These are phyloP conservation scores for Polypedilum pembai DNA, from an alignment of 1,140 invertebrate genomes.

Conservation along the genomic window DNA sequence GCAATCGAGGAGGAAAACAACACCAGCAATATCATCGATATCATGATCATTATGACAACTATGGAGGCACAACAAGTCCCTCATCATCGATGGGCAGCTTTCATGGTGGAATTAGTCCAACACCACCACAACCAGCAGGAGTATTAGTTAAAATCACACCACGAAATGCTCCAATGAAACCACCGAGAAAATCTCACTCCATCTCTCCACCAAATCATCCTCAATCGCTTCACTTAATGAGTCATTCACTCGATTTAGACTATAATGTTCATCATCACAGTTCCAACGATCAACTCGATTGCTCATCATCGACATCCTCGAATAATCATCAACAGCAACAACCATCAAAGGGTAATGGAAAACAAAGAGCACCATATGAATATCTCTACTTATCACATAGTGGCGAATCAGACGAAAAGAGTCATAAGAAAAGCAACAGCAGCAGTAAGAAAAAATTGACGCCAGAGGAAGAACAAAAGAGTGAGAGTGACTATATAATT, in stretches of 20 bases:
- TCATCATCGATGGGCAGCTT: slow-evolving; percentile 43
- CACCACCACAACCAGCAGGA: slow-evolving; percentile 39
- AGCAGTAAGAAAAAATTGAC: slow-evolving; percentile 43
- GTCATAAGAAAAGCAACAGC: slow-evolving; percentile 31
- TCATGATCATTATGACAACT: slow-evolving; percentile 22
- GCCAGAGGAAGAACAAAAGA: neutral
- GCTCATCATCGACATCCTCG: neutral
- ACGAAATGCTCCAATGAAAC: slow-evolving; percentile 67
- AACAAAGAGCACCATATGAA: slow-evolving; percentile 51
- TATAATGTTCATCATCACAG: neutral
- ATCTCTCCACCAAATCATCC: slow-evolving; percentile 60
- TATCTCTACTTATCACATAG: slow-evolving; percentile 52
- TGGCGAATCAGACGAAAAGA: slow-evolving; percentile 32
- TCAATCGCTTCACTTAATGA: neutral
- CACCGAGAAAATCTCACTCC: slow-evolving; percentile 73
- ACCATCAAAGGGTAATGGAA: slow-evolving; percentile 41
- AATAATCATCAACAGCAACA: neutral
- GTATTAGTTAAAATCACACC: slow-evolving; percentile 5
- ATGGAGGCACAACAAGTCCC: slow-evolving; percentile 40
- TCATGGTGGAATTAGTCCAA: slow-evolving; percentile 44
- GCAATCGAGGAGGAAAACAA: neutral
- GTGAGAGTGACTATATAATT: slow-evolving; percentile 50
- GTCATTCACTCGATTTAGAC: slow-evolving; percentile 40
- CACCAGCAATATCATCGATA: slow-evolving; percentile 23
- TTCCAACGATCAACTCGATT: slow-evolving; percentile 27